Evolutionary conservation across 2,797 vertebrate species (phyloP), one percentile per base, ranked within the genome.

Genomic region (Aeoliscus strigatus): DNA sequence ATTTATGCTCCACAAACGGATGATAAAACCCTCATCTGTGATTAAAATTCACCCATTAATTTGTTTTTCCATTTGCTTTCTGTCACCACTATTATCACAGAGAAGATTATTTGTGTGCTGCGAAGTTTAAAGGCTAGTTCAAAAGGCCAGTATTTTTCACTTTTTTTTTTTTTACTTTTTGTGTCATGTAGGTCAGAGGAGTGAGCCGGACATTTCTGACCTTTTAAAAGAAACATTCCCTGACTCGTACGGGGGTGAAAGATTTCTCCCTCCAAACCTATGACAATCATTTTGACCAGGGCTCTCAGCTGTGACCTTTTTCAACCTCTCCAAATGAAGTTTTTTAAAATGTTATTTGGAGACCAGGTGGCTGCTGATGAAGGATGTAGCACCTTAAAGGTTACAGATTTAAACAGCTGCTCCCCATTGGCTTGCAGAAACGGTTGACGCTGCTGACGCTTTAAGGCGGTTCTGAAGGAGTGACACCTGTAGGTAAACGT

Each of bases 21-120:
- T 44, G 71, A 81, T 77, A 71, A 77, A 69, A 71, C 70, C 57
- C 64, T 78, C 66, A 80, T 79, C 79, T 66, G 73, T 77, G 77
- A 79, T 80, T 80, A 75, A 70, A 67, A 68, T 56, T 62, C 52
- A 57, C 61, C 69, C 67, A 9, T 79, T 73, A 75, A 78, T 73
- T 48, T 61, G 52, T 60, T 64, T 58, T 77, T 73, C 60, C 42
- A 60, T 61, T 42, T 30, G 14, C 18, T 18, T 2, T 4, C n/a
- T 14, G 21, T n/a, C 12, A 6, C 11, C 47, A 45, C 44, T 41
- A 60, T 66, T n/a, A n/a, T 62, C 46, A 62, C 73, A 61, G 34
- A 41, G 35, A 39, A 38, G 63, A 68, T 73, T 66, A 43, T 62
- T n/a, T n/a, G n/a, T n/a, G n/a, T n/a, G n/a, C n/a, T n/a, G n/a